Base-by-base conservation (phyloP, 1,140 invertebrate species). In the Polyergus mexicanus region DNA sequence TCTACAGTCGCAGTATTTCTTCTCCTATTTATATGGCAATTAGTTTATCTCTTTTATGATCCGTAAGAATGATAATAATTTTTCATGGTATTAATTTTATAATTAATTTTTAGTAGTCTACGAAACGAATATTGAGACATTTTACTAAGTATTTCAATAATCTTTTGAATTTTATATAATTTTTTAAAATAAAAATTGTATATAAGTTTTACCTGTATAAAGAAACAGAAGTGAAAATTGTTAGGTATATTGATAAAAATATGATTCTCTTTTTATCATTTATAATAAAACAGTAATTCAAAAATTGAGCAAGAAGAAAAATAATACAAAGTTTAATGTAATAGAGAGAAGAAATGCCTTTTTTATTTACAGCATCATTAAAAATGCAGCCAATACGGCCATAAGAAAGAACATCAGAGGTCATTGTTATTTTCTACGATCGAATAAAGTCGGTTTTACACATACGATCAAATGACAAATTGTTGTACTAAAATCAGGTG, bases 1-100 rank as follows among this genome's bases (percentile, higher is more conserved):
- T 89, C 88, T 89, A 90, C n/a, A 65, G 51, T 86, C 83, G 87
- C 85, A 85, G 87, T 87, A 66, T 25, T 85, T 71, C 32, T 85
- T 25, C 44, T 54, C 85, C 62, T 56, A 71, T 80, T 28, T 47
- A 62, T 60, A 62, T 51, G 35, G 16, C 16, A 62, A 77, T 25
- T 22, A 11, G 22, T 66, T 65, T 38, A 19, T 25, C 19, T 41
- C 7, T 44, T 16, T n/a, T 16, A n/a, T 51, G 47, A 51, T 51
- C 19, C 13, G 44, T 16, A 32, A 77, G 0, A 10, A 47, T 11
- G 13, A 56, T 35, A 4, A 60, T 38, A 4, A 60, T 38, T 58
- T 58, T 35, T 58, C 25, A 28, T 1, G 28, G 8, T 28, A 51
- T 71, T 54, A 25, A 32, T 7, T 11, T 8, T 16, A n/a, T 3